Conservation (phyloP, 2,113 vertebrate species). For the Tenebrosternarchus preto region DNA sequence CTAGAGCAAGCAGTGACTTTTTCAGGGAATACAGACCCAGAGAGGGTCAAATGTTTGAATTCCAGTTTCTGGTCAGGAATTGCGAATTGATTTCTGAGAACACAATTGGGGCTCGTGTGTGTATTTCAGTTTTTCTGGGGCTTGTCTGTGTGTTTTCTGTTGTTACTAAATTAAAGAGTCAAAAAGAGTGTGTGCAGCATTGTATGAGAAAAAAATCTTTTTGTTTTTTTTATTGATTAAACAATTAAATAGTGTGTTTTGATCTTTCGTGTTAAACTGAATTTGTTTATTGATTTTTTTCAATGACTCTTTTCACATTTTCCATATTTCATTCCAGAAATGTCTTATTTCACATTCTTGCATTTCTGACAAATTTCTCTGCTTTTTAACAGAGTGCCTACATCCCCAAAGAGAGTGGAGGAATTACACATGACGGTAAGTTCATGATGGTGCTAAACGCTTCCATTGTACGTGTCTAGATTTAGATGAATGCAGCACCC, state of each 20-base stretch:
- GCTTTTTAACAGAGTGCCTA: slow-evolving; percentile 73
- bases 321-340: neutral
- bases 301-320: neutral
- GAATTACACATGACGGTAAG: slow-evolving; percentile 76
- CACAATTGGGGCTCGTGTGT: too few species aligned
- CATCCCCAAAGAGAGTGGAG: slow-evolving; percentile 73
- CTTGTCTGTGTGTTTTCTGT: too few species aligned
- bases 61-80: too few species aligned
- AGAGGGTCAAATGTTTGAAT: too few species aligned
- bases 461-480: neutral
- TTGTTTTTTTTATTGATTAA: too few species aligned
- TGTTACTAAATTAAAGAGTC: too few species aligned
- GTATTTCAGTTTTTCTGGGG: too few species aligned
- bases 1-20: slow-evolving; percentile 19
- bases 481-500: slow-evolving; percentile 54
- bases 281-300: neutral
- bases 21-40: neutral
- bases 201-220: too few species aligned
- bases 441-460: slow-evolving; percentile 51
- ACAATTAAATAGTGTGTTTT: too few species aligned
- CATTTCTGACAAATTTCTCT: neutral
- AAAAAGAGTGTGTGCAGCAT: too few species aligned
- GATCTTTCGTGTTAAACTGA: neutral
- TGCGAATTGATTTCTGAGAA: too few species aligned
- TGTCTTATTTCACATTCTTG: neutral